Percentiles rank a stretch among this genome's conserved stretches.
These are phyloP conservation scores for Lophotis ruficrista DNA, from an alignment of 2,113 vertebrate species.

Conservation along the genomic window DNA sequence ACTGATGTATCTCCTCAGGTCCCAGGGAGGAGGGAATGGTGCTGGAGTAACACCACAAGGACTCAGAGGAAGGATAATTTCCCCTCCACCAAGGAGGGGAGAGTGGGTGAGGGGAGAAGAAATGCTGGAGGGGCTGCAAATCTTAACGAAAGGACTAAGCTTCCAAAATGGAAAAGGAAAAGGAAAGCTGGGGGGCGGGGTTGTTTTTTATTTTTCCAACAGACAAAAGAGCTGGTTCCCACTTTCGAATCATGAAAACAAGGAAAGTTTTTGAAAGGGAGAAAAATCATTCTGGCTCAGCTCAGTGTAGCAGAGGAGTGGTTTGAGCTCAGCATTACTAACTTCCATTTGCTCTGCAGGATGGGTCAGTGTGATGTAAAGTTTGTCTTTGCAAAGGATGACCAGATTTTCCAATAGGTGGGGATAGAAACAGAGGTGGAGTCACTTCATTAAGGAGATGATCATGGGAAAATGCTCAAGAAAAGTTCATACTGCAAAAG, in stretches of 20 bases:
- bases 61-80: background rate
- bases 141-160: background rate
- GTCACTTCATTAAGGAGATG: background rate
- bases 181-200: background rate
- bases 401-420: background rate
- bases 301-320: background rate
- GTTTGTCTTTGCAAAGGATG: background rate
- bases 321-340: background rate
- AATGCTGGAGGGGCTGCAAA: background rate
- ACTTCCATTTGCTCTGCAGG: background rate
- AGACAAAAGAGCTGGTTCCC: background rate
- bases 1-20: background rate
- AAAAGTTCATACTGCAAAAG: background rate
- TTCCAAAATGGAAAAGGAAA: background rate
- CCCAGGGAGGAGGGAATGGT: background rate
- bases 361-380: background rate
- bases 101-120: background rate
- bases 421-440: background rate
- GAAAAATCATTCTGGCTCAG: background rate
- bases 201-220: background rate
- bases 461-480: background rate
- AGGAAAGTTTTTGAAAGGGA: background rate
- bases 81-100: background rate
- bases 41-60: background rate
- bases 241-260: background rate